Conservation (phyloP, 1,140 invertebrate genomes). For the Lucilia sericata region DNA sequence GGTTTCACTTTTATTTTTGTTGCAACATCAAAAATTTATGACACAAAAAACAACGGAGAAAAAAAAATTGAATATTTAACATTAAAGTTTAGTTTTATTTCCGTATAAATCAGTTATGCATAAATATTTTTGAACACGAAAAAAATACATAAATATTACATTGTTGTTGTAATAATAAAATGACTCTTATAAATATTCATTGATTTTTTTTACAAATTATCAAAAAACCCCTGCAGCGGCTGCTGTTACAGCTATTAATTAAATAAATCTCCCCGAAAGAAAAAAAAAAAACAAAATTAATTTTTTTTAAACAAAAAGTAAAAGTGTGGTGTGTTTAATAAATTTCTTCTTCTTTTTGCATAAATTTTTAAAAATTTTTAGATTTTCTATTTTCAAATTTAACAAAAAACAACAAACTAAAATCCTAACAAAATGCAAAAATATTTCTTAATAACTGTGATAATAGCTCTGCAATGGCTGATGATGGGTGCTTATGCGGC, state of each 20-base stretch:
- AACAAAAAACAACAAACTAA: not conserved
- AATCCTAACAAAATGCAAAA: conserved; percentile 58
- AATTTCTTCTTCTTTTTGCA: conserved; percentile 7
- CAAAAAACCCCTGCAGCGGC: not conserved
- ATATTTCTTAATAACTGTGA: conserved; percentile 63
- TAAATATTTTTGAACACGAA: not conserved
- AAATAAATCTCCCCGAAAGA: not conserved
- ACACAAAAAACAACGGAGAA: not conserved
- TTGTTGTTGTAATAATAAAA: not conserved
- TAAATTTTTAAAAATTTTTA: conserved; percentile 1
- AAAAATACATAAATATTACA: not conserved
- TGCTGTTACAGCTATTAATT: not conserved
- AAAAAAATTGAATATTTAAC: conserved; percentile 6
- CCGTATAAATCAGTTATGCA: not conserved
- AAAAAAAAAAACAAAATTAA: conserved; percentile 20
- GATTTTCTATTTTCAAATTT: not conserved
- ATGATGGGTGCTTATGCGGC: conserved; percentile 56
- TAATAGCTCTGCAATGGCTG: conserved; percentile 57
- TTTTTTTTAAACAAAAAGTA: conserved; percentile 1
- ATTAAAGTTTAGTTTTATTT: not conserved
- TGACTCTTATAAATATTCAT: not conserved
- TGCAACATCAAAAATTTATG: not conserved
- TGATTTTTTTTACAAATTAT: not conserved
- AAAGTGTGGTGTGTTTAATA: not conserved
- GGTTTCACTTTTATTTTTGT: conserved; percentile 9